Evolutionary conservation across 2,888 invertebrate genomes (phyloP).

Genomic region (Pseudoips prasinana): DNA sequence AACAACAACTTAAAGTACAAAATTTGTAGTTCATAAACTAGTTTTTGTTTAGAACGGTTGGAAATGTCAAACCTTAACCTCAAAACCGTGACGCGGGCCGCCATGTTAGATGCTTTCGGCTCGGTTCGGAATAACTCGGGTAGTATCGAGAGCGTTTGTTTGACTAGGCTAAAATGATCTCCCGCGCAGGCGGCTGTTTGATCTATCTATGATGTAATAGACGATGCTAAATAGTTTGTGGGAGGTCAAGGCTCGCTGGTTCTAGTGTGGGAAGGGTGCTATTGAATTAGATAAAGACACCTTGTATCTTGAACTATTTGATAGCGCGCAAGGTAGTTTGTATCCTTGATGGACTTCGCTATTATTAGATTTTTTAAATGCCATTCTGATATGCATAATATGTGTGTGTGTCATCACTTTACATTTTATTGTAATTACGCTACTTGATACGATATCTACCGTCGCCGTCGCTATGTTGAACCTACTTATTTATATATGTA

Average conservation of each 20-base stretch:
- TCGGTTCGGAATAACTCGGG: constrained; percentile 55
- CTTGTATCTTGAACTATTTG: constrained; percentile 61
- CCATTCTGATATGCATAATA: constrained; percentile 11
- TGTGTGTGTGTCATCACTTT: too few species aligned
- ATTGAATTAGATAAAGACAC: constrained; percentile 64
- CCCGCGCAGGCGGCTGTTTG: constrained; percentile 21
- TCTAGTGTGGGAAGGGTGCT: constrained; percentile 47
- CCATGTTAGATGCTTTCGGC: constrained; percentile 67
- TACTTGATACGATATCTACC: too few species aligned
- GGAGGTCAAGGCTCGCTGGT: constrained; percentile 48
- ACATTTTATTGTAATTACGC: too few species aligned
- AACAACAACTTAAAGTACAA: constrained; percentile 27
- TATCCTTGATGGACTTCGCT: constrained; percentile 40
- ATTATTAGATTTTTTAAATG: constrained; percentile 25
- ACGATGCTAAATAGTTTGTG: constrained; percentile 21
- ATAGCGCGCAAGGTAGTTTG: constrained; percentile 42
- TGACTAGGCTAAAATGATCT: constrained; percentile 47
- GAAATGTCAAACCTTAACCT: constrained; percentile 81
- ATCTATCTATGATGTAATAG: constrained; percentile 18
- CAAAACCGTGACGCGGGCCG: constrained; percentile 74
- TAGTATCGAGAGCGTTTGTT: constrained; percentile 34
- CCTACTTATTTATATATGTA: too few species aligned
- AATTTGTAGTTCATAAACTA: constrained; percentile 22
- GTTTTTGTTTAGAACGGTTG: constrained; percentile 59
- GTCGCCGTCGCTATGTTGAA: too few species aligned